Evolutionary conservation across 2,888 invertebrate species (phyloP).

Genomic region (Andrena camellia): DNA sequence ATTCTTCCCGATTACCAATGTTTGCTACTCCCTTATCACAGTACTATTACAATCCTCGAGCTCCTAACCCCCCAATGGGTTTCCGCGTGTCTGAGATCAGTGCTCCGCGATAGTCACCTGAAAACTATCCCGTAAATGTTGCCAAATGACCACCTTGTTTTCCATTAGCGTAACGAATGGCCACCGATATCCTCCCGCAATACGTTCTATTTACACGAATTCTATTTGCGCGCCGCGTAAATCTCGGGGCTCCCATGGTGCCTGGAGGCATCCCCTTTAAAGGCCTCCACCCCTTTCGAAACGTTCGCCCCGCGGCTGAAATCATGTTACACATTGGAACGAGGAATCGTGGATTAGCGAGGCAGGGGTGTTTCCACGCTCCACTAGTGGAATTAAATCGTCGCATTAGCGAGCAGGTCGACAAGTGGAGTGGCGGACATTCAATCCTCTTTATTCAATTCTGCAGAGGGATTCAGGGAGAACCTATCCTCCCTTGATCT

Average conservation of each 20-base stretch:
- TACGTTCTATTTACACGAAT: background rate
- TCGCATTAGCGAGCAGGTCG: conserved; percentile 23
- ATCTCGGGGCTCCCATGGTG: background rate
- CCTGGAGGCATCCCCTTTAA: conserved; percentile 28
- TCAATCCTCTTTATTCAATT: background rate
- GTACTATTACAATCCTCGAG: too few species aligned
- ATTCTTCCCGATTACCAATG: too few species aligned
- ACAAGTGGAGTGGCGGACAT: background rate
- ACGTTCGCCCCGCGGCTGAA: conserved; percentile 9
- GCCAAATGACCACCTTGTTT: too few species aligned
- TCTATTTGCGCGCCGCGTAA: background rate
- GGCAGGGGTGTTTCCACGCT: background rate
- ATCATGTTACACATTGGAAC: conserved; percentile 13
- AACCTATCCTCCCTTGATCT: background rate
- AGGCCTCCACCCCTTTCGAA: background rate
- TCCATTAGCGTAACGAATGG: too few species aligned
- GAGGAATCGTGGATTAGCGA: conserved; percentile 4
- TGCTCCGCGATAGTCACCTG: too few species aligned
- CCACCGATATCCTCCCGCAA: background rate
- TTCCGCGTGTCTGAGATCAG: too few species aligned
- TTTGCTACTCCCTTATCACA: too few species aligned
- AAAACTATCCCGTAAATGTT: too few species aligned
- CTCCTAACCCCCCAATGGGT: too few species aligned
- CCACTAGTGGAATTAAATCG: conserved; percentile 29
- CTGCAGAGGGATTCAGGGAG: too few species aligned